Evolutionary conservation across 2,888 invertebrate genomes (phyloP).

Genomic region (Isoperla grammatica): DNA sequence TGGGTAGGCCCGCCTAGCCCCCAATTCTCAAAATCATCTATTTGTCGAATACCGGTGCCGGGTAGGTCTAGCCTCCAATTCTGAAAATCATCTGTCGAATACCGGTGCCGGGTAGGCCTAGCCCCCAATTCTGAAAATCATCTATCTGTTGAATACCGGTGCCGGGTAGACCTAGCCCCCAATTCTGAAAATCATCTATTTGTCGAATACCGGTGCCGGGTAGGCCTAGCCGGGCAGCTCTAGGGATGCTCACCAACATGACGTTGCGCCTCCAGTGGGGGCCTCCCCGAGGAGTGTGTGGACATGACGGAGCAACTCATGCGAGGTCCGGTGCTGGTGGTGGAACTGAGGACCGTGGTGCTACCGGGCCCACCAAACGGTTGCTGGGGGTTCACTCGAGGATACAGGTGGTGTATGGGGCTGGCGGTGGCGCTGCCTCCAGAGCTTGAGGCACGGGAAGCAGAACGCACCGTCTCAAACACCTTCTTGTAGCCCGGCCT

Average conservation of each 20-base stretch:
- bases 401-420: conserved; percentile 44
- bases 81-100: too few relatives aligned
- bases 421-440: conserved; percentile 45
- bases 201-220: too few relatives aligned
- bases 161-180: too few relatives aligned
- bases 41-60: too few relatives aligned
- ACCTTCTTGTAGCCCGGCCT: conserved; percentile 81
- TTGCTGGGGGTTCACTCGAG: conserved; percentile 15
- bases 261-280: conserved; percentile 19
- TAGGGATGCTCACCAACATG: conserved; percentile 18
- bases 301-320: conserved; percentile 22
- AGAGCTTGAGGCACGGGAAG: conserved; percentile 54
- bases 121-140: too few relatives aligned
- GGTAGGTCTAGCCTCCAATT: too few relatives aligned
- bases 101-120: too few relatives aligned
- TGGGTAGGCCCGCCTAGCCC: too few relatives aligned
- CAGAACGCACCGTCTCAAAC: conserved; percentile 86
- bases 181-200: too few relatives aligned
- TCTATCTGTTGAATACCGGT: too few relatives aligned
- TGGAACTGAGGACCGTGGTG: conserved; percentile 19
- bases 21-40: too few relatives aligned
- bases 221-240: too few relatives aligned
- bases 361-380: conserved; percentile 11
- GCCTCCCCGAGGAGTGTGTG: conserved; percentile 7
- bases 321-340: conserved; percentile 21